Evolutionary conservation across 2,113 vertebrate species (phyloP).

Genomic region (Hirundichthys speculiger): DNA sequence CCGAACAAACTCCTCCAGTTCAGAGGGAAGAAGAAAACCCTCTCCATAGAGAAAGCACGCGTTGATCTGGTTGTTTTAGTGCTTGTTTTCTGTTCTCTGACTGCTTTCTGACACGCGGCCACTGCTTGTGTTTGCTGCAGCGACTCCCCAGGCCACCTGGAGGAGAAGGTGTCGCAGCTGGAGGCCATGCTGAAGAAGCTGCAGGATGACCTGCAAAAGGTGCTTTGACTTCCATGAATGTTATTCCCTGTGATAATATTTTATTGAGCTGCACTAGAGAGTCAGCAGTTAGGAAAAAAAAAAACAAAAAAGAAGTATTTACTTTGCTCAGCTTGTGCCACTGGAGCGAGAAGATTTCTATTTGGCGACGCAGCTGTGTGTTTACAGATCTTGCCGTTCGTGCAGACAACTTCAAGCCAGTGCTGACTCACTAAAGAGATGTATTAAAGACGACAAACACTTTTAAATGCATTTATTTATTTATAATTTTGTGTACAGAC

Average conservation of each 20-base stretch:
- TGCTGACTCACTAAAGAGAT: conserved; percentile 40
- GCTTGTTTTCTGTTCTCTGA: too few species aligned
- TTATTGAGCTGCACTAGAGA: conserved; percentile 48
- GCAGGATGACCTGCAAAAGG: conserved; percentile 91
- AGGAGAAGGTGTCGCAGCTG: conserved; percentile 90
- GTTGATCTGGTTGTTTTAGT: conserved; percentile 12
- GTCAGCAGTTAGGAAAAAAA: conserved; percentile 58
- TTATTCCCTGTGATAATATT: conserved; percentile 52
- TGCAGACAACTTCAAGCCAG: conserved; percentile 8
- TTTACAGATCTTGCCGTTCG: conserved; percentile 26
- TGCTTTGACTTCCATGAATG: conserved; percentile 73
- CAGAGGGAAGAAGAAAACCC: too few species aligned
- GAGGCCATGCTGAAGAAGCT: conserved; percentile 89
- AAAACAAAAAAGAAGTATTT: conserved; percentile 43
- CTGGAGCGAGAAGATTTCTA: conserved; percentile 35
- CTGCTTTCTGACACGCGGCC: not conserved
- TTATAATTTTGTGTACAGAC: conserved; percentile 43
- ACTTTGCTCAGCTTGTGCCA: conserved; percentile 33
- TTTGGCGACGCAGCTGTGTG: conserved; percentile 35
- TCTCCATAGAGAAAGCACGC: conserved; percentile 5
- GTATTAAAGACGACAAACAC: conserved; percentile 41
- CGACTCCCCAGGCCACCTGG: conserved; percentile 82
- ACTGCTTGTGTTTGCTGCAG: conserved; percentile 62
- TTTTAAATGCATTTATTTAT: conserved; percentile 41
- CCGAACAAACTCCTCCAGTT: too few species aligned